Conservation (phyloP, 2,113 vertebrate species). For the human (Homo sapiens) region GRCh38 chr18:44680001-44680500, state of each 20-base stretch:
- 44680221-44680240: conserved; percentile 70
- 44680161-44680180: conserved; percentile 75
- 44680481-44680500: conserved; percentile 59
- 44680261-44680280: conserved; percentile 81
- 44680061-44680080: conserved; percentile 81
- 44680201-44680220: conserved; percentile 75
- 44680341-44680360: conserved; percentile 79
- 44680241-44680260: conserved; percentile 72
- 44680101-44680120: conserved; percentile 83
- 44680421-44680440: conserved; percentile 41
- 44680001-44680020: conserved; percentile 72
- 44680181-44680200: conserved; percentile 71
- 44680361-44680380: conserved; percentile 67
- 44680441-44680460: not conserved
- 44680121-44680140: conserved; percentile 75
- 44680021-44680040: conserved; percentile 66
- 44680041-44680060: conserved; percentile 66
- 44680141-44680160: conserved; percentile 74
- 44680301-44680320: conserved; percentile 82
- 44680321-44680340: conserved; percentile 76
- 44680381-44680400: conserved; percentile 81
- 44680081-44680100: conserved; percentile 82
- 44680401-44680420: conserved; percentile 71
- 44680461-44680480: not conserved
- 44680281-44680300: conserved; percentile 85